Evolutionary conservation across 2,797 vertebrate species (phyloP).

Genomic region (Nasua narica): DNA sequence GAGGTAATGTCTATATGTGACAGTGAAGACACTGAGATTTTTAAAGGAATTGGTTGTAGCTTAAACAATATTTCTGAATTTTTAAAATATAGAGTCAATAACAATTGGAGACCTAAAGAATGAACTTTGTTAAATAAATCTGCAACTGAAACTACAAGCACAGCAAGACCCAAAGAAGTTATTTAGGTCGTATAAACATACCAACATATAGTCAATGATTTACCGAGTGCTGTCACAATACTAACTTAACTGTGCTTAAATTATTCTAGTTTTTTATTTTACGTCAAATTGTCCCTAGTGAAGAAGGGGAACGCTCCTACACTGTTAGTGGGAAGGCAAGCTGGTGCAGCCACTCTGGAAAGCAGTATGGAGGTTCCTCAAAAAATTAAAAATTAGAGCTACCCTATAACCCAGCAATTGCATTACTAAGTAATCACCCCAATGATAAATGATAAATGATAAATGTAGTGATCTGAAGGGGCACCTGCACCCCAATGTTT

Average conservation of each 20-base stretch:
- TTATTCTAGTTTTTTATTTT: not conserved
- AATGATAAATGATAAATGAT: too few species aligned
- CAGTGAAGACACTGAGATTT: not conserved
- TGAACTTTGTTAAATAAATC: not conserved
- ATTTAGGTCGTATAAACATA: not conserved
- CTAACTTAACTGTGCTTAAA: not conserved
- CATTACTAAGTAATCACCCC: too few species aligned
- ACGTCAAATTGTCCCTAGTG: not conserved
- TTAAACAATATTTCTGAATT: not conserved
- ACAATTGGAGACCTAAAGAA: not conserved
- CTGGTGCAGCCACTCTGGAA: not conserved
- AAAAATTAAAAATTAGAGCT: too few species aligned
- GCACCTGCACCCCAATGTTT: too few species aligned
- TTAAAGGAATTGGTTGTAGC: not conserved
- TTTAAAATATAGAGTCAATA: not conserved
- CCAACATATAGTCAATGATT: not conserved
- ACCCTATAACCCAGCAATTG: too few species aligned
- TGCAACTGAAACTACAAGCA: not conserved
- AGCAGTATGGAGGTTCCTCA: too few species aligned
- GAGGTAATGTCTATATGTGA: not conserved
- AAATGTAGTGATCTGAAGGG: too few species aligned
- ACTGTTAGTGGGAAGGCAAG: not conserved
- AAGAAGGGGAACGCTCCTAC: not conserved
- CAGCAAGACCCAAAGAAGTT: not conserved
- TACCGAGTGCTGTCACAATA: not conserved